Evolutionary conservation across 2,113 vertebrate genomes (phyloP).

Genomic region (Anhinga anhinga): DNA sequence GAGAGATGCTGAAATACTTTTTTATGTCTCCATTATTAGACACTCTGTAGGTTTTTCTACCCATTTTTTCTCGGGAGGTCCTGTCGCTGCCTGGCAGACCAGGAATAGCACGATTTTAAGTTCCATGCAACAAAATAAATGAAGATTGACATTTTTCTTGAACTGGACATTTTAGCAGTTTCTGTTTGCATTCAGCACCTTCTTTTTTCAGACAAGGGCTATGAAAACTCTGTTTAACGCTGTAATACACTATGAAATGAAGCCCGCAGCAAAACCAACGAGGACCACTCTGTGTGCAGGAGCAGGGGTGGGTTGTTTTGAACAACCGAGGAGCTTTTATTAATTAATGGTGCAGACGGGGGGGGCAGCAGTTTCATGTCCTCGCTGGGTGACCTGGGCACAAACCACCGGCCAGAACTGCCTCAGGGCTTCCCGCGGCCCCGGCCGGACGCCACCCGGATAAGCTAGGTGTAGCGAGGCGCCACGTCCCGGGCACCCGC

Average conservation of each 20-base stretch:
- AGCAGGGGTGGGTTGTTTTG: not conserved
- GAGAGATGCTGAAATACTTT: not conserved
- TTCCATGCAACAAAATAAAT: not conserved
- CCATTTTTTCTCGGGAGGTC: not conserved
- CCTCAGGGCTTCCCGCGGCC: not conserved
- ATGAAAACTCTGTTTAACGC: not conserved
- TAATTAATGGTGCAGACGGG: too few relatives aligned
- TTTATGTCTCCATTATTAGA: not conserved
- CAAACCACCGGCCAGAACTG: not conserved
- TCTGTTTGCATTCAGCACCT: not conserved
- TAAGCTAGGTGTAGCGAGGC: too few relatives aligned
- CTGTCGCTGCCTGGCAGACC: not conserved
- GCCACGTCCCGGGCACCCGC: too few relatives aligned
- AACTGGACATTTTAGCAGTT: not conserved
- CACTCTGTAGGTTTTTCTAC: not conserved
- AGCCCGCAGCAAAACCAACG: not conserved
- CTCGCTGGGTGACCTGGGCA: accelerated
- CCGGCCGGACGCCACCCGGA: too few relatives aligned
- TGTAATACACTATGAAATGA: too few relatives aligned
- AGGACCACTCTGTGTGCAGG: not conserved
- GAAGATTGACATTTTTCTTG: not conserved
- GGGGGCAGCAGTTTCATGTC: accelerated
- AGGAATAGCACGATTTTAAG: not conserved
- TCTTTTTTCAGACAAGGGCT: not conserved
- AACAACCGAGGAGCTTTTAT: not conserved